Percentiles rank a stretch among this genome's conserved stretches.
Conservation (phyloP, 2,888 invertebrate genomes). For the Trichogramma dendrolimi region DNA sequence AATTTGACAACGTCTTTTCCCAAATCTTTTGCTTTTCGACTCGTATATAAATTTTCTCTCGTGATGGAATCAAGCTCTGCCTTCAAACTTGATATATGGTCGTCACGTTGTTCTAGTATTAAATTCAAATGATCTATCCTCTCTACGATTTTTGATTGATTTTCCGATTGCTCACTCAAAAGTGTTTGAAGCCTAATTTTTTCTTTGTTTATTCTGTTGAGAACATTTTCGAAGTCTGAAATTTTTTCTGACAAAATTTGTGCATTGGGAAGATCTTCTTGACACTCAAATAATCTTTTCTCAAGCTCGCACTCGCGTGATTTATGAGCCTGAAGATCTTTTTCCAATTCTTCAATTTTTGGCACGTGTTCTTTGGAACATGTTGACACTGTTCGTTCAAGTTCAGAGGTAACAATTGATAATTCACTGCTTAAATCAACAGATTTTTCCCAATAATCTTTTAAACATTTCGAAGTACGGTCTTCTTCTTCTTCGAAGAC, state of each 20-base stretch:
- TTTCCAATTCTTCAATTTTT: conserved; percentile 35
- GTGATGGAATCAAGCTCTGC: conserved; percentile 29
- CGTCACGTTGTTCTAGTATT: conserved; percentile 34
- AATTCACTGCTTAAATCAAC: conserved; percentile 34
- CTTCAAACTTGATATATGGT: conserved; percentile 32
- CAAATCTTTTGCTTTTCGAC: conserved; percentile 33
- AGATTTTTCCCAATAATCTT: conserved; percentile 33
- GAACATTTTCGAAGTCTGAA: conserved; percentile 31
- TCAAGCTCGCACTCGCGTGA: conserved; percentile 29
- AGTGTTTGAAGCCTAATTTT: conserved; percentile 31
- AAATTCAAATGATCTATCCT: conserved; percentile 33
- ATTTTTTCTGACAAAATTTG: conserved; percentile 34
- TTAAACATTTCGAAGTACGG: conserved; percentile 29
- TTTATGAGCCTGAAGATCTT: conserved; percentile 31
- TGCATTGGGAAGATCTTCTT: conserved; percentile 29
- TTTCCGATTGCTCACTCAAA: conserved; percentile 31
- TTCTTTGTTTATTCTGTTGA: conserved; percentile 31
- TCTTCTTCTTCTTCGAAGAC: conserved; percentile 31
- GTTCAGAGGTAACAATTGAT: conserved; percentile 28
- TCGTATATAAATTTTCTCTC: conserved; percentile 33
- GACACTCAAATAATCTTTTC: conserved; percentile 25
- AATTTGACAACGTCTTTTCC: conserved; percentile 33
- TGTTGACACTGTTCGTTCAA: conserved; percentile 31
- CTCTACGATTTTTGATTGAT: conserved; percentile 33
- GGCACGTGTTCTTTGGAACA: conserved; percentile 34